These are phyloP conservation scores for Dreissena rostriformis DNA, from an alignment of 1,140 invertebrate genomes.

Conservation along the genomic window DNA sequence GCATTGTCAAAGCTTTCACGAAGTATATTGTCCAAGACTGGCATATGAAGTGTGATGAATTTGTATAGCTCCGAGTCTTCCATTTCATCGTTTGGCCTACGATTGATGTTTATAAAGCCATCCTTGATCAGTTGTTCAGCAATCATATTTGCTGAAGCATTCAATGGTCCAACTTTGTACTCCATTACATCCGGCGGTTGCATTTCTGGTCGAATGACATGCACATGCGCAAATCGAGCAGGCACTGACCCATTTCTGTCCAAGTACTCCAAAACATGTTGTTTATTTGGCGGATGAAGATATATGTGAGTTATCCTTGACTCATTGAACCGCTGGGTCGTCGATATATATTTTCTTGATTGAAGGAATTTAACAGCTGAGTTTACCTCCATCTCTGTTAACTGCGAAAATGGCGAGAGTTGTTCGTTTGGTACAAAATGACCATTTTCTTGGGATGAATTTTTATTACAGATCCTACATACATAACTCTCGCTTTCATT, in stretches of 20 bases:
- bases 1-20: constrained; percentile 33
- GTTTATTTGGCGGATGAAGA: constrained; percentile 63
- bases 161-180: constrained; percentile 69
- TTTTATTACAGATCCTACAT: no score
- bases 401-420: no score
- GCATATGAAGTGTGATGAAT: background rate
- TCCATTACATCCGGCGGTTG: constrained; percentile 65
- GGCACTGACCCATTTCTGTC: constrained; percentile 60
- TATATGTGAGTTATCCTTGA: constrained; percentile 49
- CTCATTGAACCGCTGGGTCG: background rate
- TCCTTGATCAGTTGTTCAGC: constrained; percentile 18
- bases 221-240: constrained; percentile 66
- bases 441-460: no score
- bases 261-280: constrained; percentile 62
- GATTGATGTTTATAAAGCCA: constrained; percentile 21
- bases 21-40: background rate
- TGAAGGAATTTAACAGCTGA: no score
- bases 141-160: constrained; percentile 3
- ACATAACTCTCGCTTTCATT: no score
- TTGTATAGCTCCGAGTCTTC: constrained; percentile 3
- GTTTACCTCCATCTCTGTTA: no score
- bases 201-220: constrained; percentile 65
- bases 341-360: background rate
- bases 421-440: no score
- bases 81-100: constrained; percentile 2